Evolutionary conservation across 1,140 invertebrate genomes (phyloP).

Genomic region (Bombus polaris): DNA sequence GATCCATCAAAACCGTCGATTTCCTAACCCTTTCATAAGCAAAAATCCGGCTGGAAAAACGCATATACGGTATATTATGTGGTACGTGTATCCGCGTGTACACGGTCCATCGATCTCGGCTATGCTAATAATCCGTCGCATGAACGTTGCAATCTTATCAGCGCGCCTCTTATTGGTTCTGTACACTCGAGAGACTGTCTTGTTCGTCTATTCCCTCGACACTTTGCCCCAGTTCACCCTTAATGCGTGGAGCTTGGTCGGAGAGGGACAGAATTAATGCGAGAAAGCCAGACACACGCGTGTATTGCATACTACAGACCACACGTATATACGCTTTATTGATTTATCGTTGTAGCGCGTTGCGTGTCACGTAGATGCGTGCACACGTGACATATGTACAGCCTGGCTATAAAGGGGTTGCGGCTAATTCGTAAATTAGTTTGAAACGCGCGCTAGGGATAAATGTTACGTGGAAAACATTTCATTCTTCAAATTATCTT

Average conservation of each 20-base stretch:
- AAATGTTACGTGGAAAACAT: background rate
- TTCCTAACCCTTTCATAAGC: background rate
- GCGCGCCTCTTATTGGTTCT: constrained; percentile 62
- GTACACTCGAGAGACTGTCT: constrained; percentile 14
- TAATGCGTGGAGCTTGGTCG: background rate
- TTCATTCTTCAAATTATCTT: background rate
- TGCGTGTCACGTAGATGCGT: constrained; percentile 53
- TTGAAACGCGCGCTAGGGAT: too few species aligned
- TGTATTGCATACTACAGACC: constrained; percentile 8
- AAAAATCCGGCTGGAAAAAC: background rate
- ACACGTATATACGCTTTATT: constrained; percentile 44
- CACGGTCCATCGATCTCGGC: background rate
- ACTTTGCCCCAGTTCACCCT: constrained; percentile 21
- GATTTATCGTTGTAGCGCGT: constrained; percentile 62
- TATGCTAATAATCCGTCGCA: constrained; percentile 60
- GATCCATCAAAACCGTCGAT: constrained; percentile 35
- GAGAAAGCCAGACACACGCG: background rate
- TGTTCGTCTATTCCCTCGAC: constrained; percentile 12
- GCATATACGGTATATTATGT: background rate
- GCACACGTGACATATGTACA: constrained; percentile 9
- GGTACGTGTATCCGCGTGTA: background rate
- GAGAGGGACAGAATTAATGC: constrained; percentile 13
- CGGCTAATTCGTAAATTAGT: constrained; percentile 4
- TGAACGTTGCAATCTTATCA: constrained; percentile 66
- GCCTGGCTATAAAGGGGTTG: background rate